Conservation (phyloP, 2,113 vertebrate genomes). For the Beaufortia kweichowensis region DNA sequence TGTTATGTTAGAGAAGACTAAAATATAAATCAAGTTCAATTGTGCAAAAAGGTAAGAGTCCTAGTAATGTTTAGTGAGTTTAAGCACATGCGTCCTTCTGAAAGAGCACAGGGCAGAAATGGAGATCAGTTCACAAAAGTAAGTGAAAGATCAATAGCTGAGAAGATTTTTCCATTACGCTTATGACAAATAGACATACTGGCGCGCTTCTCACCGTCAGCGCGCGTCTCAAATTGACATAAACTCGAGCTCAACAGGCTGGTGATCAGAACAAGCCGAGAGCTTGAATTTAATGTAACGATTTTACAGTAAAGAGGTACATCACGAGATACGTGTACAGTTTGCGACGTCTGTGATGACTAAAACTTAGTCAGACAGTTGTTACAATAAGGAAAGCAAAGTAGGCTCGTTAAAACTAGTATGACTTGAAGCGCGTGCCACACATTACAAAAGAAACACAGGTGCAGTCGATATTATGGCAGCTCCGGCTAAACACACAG, state of each 20-base stretch:
- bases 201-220: not conserved
- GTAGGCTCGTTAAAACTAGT: not conserved
- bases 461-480: not conserved
- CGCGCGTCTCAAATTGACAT: not conserved
- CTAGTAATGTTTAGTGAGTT: not conserved
- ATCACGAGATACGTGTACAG: too few relatives aligned
- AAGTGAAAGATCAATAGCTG: conserved; percentile 27
- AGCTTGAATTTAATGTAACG: too few relatives aligned
- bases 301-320: too few relatives aligned
- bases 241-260: not conserved
- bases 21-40: not conserved
- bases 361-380: not conserved
- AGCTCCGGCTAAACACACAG: not conserved
- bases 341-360: not conserved
- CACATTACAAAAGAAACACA: not conserved
- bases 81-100: not conserved
- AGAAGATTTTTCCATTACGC: conserved; percentile 32
- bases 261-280: too few relatives aligned
- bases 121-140: conserved; percentile 8
- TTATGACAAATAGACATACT: not conserved
- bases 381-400: not conserved
- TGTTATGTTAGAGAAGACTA: not conserved
- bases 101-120: not conserved
- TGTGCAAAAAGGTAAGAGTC: not conserved
- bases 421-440: not conserved